A percentile compares a stretch with the other conserved stretches of the same genome.
Conservation (phyloP, 1,140 invertebrate genomes). For the Eumeta japonica region DNA sequence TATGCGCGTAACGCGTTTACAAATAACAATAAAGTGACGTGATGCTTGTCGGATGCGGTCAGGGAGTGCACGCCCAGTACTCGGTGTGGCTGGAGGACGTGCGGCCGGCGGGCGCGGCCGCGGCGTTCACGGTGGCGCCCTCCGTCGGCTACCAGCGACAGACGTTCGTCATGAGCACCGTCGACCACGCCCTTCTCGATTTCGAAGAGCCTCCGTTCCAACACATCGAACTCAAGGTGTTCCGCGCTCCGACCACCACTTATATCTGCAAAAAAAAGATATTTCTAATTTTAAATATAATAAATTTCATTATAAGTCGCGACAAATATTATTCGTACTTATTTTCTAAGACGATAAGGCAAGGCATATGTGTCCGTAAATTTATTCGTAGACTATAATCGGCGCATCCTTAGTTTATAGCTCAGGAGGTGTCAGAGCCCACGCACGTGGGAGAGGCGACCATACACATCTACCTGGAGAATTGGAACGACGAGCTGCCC, state of each 20-base stretch:
- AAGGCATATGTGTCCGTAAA: too few relatives aligned
- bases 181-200: conserved; percentile 54
- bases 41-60: conserved; percentile 5
- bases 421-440: conserved; percentile 39
- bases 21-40: too few relatives aligned
- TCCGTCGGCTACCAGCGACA: conserved; percentile 56
- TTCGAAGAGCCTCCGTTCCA: conserved; percentile 52
- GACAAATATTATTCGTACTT: too few relatives aligned
- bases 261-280: too few relatives aligned
- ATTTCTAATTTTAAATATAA: too few relatives aligned
- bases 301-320: too few relatives aligned
- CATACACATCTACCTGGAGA: conserved; percentile 52
- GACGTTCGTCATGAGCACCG: conserved; percentile 55
- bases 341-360: too few relatives aligned
- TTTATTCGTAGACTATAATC: too few relatives aligned
- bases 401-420: conserved; percentile 53
- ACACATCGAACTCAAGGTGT: conserved; percentile 33
- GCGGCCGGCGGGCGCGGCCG: conserved; percentile 25
- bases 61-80: conserved; percentile 61
- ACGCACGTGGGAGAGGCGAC: conserved; percentile 31
- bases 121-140: conserved; percentile 58
- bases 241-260: too few relatives aligned
- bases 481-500: conserved; percentile 62
- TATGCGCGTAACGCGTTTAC: too few relatives aligned
- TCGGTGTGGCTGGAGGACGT: conserved; percentile 37